A percentile compares a stretch with the other conserved stretches of the same genome.
These are phyloP conservation scores for Tuberolachnus salignus DNA, from an alignment of 2,888 invertebrate genomes.

Conservation along the genomic window DNA sequence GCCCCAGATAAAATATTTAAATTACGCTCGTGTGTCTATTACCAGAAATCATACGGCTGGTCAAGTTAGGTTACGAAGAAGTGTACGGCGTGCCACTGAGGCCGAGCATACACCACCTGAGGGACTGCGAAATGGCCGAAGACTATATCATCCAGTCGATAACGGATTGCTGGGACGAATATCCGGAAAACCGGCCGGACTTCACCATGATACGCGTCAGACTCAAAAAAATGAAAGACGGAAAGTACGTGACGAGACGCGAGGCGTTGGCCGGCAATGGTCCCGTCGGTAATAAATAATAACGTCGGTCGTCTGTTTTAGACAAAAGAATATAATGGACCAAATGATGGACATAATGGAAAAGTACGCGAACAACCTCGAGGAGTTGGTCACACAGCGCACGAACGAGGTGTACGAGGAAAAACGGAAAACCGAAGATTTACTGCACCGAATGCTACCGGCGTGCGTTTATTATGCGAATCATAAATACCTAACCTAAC, in stretches of 20 bases:
- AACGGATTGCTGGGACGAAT: slow-evolving; percentile 88
- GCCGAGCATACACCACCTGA: slow-evolving; percentile 75
- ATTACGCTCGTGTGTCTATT: slow-evolving; percentile 57
- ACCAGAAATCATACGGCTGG: slow-evolving; percentile 83
- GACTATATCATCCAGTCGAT: slow-evolving; percentile 83
- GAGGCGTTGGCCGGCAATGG: too few species aligned
- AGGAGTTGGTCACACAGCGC: slow-evolving; percentile 90
- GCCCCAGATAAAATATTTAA: slow-evolving; percentile 35
- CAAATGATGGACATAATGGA: slow-evolving; percentile 99
- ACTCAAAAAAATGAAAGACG: slow-evolving; percentile 87
- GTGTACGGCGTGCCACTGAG: slow-evolving; percentile 78
- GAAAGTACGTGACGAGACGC: slow-evolving; percentile 71
- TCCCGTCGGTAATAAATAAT: too few species aligned
- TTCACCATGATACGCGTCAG: slow-evolving; percentile 78
- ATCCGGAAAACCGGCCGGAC: slow-evolving; percentile 82
- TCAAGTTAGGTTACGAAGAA: slow-evolving; percentile 67
- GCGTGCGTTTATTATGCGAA: too few species aligned
- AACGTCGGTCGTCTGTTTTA: slow-evolving; percentile 62
- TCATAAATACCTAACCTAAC: too few species aligned
- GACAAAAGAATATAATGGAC: slow-evolving; percentile 90
- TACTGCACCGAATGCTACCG: slow-evolving; percentile 92
- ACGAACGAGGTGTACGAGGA: slow-evolving; percentile 88
- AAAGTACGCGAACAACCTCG: slow-evolving; percentile 92
- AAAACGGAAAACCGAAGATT: slow-evolving; percentile 90
- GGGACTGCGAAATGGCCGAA: slow-evolving; percentile 75